Evolutionary conservation across 2,888 invertebrate genomes (phyloP), one percentile per base, ranked within the genome.

Genomic region (Spisula solida): DNA sequence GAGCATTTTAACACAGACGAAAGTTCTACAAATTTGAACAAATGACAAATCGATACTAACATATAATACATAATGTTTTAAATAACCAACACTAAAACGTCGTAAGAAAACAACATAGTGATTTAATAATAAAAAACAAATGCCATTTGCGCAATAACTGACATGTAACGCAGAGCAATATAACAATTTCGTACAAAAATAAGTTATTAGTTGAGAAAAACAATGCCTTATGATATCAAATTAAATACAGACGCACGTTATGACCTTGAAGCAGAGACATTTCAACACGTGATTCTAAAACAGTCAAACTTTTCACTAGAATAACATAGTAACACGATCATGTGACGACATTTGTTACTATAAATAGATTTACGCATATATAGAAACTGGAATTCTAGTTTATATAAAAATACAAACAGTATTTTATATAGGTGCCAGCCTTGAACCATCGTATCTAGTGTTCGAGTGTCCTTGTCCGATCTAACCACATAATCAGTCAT

Each of bases 321-420:
- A 66, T 66, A 25, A 66, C 60, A 5, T 25, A 8, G 1, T 25
- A 66, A 25, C 2, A 66, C 25, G 25, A 25, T 25, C 60, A 66
- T 5, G 25, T n/a, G n/a, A n/a, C n/a, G 25, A 8, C 12, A 25
- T 6, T 6, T 66, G 60, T 66, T 66, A 66, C 25, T 66, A 66
- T 66, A 66, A n/a, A 66, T 25, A 66, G 25, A 25, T 25, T 25
- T n/a, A 66, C 60, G 25, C 1, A 12, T 51, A 51, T 1, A 51
- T 51, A 8, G 8, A 25, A n/a, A 66, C 25, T 66, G 60, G 25
- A 25, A 66, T 66, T 66, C 60, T n/a, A 25, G 60, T 66, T 66
- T 66, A 66, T 66, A 66, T n/a, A 66, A 66, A 66, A 66, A 25
- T 66, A 66, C n/a, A 66, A 66, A 66, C 8, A 25, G 25, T 66